These are phyloP conservation scores for Masticophis lateralis DNA, from an alignment of 2,797 vertebrate species.

Conservation along the genomic window DNA sequence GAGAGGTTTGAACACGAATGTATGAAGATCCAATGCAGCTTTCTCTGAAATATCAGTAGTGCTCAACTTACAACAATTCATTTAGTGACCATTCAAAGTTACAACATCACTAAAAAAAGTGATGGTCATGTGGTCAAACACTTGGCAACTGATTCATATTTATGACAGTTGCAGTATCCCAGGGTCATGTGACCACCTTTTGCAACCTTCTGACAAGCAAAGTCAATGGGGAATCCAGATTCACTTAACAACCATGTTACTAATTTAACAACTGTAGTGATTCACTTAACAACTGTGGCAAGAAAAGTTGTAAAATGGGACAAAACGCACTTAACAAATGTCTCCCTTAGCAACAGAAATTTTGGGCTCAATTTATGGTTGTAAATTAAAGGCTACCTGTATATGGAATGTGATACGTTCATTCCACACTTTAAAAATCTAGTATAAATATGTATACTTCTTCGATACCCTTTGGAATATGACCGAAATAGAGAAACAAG, in stretches of 20 bases:
- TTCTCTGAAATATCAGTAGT: neutral
- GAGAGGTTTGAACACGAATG: neutral
- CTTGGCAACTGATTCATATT: neutral
- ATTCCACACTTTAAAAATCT: neutral
- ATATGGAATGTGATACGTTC: neutral
- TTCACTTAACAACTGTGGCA: neutral
- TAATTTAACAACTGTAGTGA: neutral
- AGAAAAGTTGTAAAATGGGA: neutral
- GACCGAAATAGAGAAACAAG: neutral
- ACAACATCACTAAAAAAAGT: neutral
- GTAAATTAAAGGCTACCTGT: neutral
- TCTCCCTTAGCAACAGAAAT: neutral
- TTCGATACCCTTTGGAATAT: neutral
- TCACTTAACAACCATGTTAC: neutral
- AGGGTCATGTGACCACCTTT: neutral
- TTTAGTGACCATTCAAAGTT: neutral
- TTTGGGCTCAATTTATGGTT: neutral
- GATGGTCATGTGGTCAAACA: neutral
- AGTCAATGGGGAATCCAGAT: neutral
- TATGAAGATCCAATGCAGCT: neutral
- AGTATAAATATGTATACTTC: neutral
- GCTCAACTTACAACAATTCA: neutral
- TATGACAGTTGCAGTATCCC: neutral
- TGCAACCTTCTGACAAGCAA: neutral
- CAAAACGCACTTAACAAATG: neutral